Percentiles rank a stretch among this genome's conserved stretches.
Conservation (phyloP, 2,888 invertebrate genomes). For the Drosophila eohydei region DNA sequence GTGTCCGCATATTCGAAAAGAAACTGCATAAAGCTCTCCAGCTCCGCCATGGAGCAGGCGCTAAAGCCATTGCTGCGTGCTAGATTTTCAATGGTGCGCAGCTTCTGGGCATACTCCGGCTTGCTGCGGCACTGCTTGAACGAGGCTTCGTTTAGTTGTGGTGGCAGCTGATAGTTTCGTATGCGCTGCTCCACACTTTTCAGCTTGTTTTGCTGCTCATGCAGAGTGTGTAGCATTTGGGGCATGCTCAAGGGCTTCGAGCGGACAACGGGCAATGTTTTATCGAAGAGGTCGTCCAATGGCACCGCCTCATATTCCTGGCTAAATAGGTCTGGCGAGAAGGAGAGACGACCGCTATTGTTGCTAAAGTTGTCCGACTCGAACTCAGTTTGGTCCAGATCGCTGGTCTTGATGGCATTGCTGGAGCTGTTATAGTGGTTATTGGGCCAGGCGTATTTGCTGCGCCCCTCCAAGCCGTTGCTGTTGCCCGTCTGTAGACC, state of each 20-base stretch:
- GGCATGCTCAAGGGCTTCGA: slow-evolving; percentile 54
- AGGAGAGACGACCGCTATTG: slow-evolving; percentile 66
- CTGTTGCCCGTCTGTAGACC: slow-evolving; percentile 77
- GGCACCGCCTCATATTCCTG: slow-evolving; percentile 78
- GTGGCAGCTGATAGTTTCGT: slow-evolving; percentile 55
- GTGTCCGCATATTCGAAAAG: slow-evolving; percentile 79
- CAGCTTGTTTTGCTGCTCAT: slow-evolving; percentile 71
- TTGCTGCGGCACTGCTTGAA: slow-evolving; percentile 61
- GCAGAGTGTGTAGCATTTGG: slow-evolving; percentile 73
- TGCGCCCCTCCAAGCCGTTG: slow-evolving; percentile 76
- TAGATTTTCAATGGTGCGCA: slow-evolving; percentile 76
- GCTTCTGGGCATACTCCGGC: slow-evolving; percentile 68
- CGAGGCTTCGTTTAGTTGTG: slow-evolving; percentile 40
- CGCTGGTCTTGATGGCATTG: slow-evolving; percentile 73
- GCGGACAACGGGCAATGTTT: slow-evolving; percentile 35
- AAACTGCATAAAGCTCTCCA: slow-evolving; percentile 80
- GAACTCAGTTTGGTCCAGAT: slow-evolving; percentile 77
- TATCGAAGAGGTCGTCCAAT: slow-evolving; percentile 78
- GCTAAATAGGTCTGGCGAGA: slow-evolving; percentile 75
- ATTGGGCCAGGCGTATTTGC: slow-evolving; percentile 79
- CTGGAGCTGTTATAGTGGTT: slow-evolving; percentile 51
- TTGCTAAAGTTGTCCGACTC: slow-evolving; percentile 74
- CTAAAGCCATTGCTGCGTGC: slow-evolving; percentile 73
- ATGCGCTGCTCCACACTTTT: slow-evolving; percentile 70
- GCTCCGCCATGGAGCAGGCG: slow-evolving; percentile 69